Conservation (phyloP, 2,113 vertebrate species). For the Thryonomys swinderianus region DNA sequence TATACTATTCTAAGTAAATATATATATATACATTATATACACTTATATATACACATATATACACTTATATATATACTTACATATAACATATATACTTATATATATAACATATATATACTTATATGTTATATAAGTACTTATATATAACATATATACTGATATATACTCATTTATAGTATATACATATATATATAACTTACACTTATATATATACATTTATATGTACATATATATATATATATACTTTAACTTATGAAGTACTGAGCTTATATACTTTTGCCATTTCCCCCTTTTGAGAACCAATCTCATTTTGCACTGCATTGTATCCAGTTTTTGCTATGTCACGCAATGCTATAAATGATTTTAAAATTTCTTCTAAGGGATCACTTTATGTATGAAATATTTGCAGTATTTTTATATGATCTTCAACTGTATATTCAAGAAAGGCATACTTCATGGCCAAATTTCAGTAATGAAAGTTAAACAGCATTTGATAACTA, state of each 20-base stretch:
- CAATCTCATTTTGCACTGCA: neutral
- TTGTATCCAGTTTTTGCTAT: neutral
- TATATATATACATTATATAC: neutral
- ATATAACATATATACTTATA: no score
- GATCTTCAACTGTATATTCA: neutral
- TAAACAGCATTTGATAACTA: conserved; percentile 31
- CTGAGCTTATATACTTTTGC: neutral
- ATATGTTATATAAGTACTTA: no score
- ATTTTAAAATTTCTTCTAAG: neutral
- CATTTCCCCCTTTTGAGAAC: neutral
- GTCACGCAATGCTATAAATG: neutral
- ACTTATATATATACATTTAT: no score
- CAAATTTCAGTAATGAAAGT: neutral
- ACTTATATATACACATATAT: no score
- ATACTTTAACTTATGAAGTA: conserved; percentile 39
- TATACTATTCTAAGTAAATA: neutral
- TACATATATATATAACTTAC: no score
- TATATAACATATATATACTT: no score
- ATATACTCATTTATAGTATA: no score
- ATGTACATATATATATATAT: no score
- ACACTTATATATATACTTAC: no score
- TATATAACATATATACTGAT: no score
- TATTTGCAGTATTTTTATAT: neutral
- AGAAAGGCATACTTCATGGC: neutral
- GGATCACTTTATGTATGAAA: neutral